phyloP scores from a whole-genome alignment of 2,113 vertebrate species.

The Mesocricetus auratus region DNA sequence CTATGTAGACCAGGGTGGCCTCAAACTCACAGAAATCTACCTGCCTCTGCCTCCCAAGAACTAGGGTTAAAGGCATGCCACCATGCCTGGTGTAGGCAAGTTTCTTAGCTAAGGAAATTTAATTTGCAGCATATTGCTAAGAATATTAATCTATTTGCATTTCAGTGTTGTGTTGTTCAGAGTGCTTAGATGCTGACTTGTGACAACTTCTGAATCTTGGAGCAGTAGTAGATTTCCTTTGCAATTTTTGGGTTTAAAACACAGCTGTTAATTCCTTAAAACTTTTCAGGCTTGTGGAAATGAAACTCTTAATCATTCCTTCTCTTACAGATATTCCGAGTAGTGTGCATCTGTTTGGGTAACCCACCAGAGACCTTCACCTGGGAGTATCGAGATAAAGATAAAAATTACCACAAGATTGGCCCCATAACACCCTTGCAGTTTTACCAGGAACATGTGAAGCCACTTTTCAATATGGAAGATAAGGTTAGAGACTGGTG shows the following conservation, averaged over 20 bases:
- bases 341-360: slow-evolving; percentile 96
- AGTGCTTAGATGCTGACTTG: slow-evolving; percentile 25
- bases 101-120: slow-evolving; percentile 63
- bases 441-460: slow-evolving; percentile 96
- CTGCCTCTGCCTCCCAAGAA: not conserved
- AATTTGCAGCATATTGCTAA: slow-evolving; percentile 29
- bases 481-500: slow-evolving; percentile 91
- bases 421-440: slow-evolving; percentile 93
- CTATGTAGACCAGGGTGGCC: not conserved
- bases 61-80: not conserved
- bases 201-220: slow-evolving; percentile 29
- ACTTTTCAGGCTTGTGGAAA: slow-evolving; percentile 43
- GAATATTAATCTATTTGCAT: slow-evolving; percentile 58
- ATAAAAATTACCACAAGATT: slow-evolving; percentile 95
- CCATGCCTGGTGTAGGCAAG: not conserved
- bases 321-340: slow-evolving; percentile 93
- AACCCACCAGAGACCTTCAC: slow-evolving; percentile 95
- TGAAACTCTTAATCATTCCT: slow-evolving; percentile 32
- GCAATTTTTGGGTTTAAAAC: slow-evolving; percentile 45
- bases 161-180: slow-evolving; percentile 55
- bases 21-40: not conserved
- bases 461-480: slow-evolving; percentile 96
- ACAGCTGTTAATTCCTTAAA: slow-evolving; percentile 31
- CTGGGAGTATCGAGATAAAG: slow-evolving; percentile 99
- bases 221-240: slow-evolving; percentile 44